phyloP scores from a whole-genome alignment of 2,797 vertebrate species.

The Tragelaphus eurycerus region DNA sequence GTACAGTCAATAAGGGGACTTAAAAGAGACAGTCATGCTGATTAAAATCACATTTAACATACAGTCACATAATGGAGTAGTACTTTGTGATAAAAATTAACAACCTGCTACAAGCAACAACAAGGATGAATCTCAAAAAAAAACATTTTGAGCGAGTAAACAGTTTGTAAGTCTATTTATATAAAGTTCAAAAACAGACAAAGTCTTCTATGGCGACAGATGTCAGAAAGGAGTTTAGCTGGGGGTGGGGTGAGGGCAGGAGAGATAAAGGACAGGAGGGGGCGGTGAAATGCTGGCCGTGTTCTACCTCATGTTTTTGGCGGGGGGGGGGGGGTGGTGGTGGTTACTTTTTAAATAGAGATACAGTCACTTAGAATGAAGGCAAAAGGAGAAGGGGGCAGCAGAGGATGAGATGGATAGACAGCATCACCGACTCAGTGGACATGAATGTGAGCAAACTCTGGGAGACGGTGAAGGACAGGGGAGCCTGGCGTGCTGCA shows the following conservation, averaged over 20 bases:
- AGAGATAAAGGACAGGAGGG: not conserved
- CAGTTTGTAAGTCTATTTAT: not conserved
- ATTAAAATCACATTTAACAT: not conserved
- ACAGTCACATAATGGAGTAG: not conserved
- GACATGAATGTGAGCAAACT: not conserved
- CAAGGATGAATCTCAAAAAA: not conserved
- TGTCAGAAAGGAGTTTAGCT: not conserved
- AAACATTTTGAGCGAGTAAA: not conserved
- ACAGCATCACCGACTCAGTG: not conserved
- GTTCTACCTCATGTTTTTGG: not conserved
- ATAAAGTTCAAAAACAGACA: not conserved
- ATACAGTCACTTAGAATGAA: not conserved
- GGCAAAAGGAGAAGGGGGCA: not conserved
- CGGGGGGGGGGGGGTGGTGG: too few relatives aligned
- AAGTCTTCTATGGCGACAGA: not conserved
- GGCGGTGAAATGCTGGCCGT: not conserved
- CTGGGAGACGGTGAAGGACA: not conserved
- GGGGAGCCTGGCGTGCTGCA: not conserved
- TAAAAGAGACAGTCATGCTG: not conserved
- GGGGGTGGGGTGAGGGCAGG: not conserved
- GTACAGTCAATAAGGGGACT: not conserved
- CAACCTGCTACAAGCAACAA: not conserved
- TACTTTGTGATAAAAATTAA: not conserved
- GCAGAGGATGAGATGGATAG: not conserved
- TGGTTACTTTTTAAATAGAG: not conserved